Conservation (phyloP, 23 tunicate genomes). For the Pegea sp. region DNA sequence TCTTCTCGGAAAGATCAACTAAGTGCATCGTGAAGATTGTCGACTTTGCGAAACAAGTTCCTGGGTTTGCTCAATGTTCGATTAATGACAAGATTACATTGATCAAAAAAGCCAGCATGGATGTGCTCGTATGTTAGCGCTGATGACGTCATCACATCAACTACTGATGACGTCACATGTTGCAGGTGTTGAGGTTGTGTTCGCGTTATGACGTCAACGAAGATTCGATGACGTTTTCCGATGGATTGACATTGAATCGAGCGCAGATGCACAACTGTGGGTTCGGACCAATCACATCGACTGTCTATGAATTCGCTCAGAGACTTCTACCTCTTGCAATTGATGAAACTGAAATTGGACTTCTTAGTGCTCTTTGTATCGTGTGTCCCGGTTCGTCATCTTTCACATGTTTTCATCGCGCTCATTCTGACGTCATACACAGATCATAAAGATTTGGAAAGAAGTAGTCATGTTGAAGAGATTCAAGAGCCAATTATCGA, state of each 20-base stretch:
- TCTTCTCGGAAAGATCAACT: conserved; percentile 31
- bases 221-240: conserved; percentile 43
- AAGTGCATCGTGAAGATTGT: conserved; percentile 54
- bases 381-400: conserved; percentile 32
- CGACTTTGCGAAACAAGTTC: conserved; percentile 29
- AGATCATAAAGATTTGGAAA: conserved; percentile 39
- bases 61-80: conserved; percentile 22
- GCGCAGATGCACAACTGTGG: conserved; percentile 25
- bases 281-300: conserved; percentile 27
- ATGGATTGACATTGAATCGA: conserved; percentile 35
- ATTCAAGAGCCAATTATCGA: conserved; percentile 29
- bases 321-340: conserved; percentile 8
- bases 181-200: conserved; percentile 40
- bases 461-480: conserved; percentile 18
- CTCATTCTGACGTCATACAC: neutral
- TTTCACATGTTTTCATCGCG: neutral
- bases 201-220: conserved; percentile 17
- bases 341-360: conserved; percentile 24
- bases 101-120: conserved; percentile 40
- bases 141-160: neutral
- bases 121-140: conserved; percentile 21
- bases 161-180: neutral
- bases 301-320: conserved; percentile 35
- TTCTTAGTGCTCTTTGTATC: conserved; percentile 26
- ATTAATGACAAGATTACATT: conserved; percentile 18